Evolutionary conservation across 2,888 invertebrate species (phyloP), one percentile per base, ranked within the genome.

Genomic region (Amblyjoppa proteus): DNA sequence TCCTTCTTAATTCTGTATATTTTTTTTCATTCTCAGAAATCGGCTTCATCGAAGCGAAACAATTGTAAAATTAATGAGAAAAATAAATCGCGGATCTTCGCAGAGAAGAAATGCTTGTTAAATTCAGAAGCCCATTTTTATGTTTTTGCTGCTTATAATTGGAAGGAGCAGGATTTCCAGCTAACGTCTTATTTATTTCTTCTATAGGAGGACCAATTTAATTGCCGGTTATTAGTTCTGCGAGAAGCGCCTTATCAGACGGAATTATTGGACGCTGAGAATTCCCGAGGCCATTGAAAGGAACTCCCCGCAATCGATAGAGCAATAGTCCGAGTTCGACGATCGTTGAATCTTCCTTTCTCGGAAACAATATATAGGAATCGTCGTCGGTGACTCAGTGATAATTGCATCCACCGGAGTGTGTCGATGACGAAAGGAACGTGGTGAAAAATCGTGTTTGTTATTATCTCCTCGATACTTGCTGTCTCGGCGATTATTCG

Each of bases 371-470:
- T 73, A 53, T 69, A 81, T 80, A 66, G 5, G 76, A 25, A 34
- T 64, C 11, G 13, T 13, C n/a, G 3, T 1, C n/a, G 20, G 13
- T 49, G n/a, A 34, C 64, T 45, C 25, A 9, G 1, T 13, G 45
- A 31, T 77, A 77, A 82, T 82, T 77, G 66, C 82, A n/a, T 66
- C 38, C 76, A 66, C 66, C 34, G 71, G 31, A 71, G 25, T 56
- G 38, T 41, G 28, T 58, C 64, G 82, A 83, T 77, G 82, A 83
- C 77, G 82, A 77, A 83, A 83, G 38, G n/a, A 41, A 31, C 53
- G 9, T 9, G 71, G 85, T 69, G 81, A 78, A 82, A 85, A 82
- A 71, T 76, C 75, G 69, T 73, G 82, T 76, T 66, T 41, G 49
- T 75, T 56, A 31, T 64, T 77, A 56, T 38, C 20, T 31, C 31